These are phyloP conservation scores for Megalonaias nervosa DNA, from an alignment of 1,140 invertebrate species.

Conservation along the genomic window DNA sequence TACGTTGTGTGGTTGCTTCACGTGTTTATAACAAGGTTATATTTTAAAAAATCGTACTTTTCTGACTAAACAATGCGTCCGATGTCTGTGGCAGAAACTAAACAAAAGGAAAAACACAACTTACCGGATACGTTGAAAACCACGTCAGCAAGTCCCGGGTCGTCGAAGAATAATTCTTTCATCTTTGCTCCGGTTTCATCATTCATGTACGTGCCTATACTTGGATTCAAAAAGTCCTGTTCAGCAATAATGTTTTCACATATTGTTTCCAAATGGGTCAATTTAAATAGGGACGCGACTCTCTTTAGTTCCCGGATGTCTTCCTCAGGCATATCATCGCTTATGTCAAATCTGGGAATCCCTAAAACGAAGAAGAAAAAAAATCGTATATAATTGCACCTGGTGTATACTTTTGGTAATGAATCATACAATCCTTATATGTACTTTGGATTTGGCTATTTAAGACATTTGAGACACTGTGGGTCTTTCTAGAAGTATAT, in stretches of 20 bases:
- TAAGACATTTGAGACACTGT: too few species aligned
- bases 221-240: constrained; percentile 67
- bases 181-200: constrained; percentile 61
- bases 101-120: background rate
- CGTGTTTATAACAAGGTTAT: too few species aligned
- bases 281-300: constrained; percentile 56
- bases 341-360: constrained; percentile 51
- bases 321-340: constrained; percentile 33
- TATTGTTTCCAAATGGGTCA: constrained; percentile 55
- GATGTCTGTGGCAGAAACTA: too few species aligned
- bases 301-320: constrained; percentile 50
- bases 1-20: too few species aligned
- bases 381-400: background rate
- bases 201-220: constrained; percentile 67
- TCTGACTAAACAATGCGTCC: too few species aligned
- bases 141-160: constrained; percentile 54
- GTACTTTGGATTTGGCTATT: too few species aligned
- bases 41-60: too few species aligned
- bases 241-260: constrained; percentile 60
- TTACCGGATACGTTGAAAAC: constrained; percentile 62
- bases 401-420: too few species aligned
- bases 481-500: too few species aligned
- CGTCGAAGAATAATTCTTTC: constrained; percentile 63
- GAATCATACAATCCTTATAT: too few species aligned
- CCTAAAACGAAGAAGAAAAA: constrained; percentile 42